Percentiles rank a stretch among this genome's conserved stretches.
Evolutionary conservation across 1,140 invertebrate species (phyloP).

Genomic region (Dysdera silvatica): DNA sequence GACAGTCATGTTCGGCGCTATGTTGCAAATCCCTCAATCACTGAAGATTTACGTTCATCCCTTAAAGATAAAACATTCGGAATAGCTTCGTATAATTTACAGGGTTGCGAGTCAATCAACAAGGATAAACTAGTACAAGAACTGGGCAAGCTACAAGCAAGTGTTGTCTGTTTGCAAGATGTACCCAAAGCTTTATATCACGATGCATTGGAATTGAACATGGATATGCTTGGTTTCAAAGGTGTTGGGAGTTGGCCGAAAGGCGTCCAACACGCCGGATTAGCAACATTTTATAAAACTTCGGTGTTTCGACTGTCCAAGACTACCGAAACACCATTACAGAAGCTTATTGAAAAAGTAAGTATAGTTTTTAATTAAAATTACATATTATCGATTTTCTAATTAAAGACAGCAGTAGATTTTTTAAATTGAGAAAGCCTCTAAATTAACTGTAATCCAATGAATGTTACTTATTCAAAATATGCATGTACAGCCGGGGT

Average conservation of each 20-base stretch:
- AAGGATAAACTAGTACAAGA: slow-evolving; percentile 28
- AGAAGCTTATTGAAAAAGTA: slow-evolving; percentile 26
- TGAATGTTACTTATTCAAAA: neutral
- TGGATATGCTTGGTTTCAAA: slow-evolving; percentile 27
- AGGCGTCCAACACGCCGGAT: slow-evolving; percentile 17
- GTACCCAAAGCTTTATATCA: slow-evolving; percentile 21
- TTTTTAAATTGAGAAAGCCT: neutral
- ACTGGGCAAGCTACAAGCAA: slow-evolving; percentile 16
- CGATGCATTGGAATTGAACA: slow-evolving; percentile 17
- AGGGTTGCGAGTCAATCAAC: neutral
- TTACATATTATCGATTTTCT: neutral
- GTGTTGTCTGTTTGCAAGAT: slow-evolving; percentile 28
- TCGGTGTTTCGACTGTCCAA: slow-evolving; percentile 14
- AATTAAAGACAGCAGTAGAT: neutral
- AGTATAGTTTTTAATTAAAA: neutral
- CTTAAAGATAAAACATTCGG: slow-evolving; percentile 18
- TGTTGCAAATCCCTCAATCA: slow-evolving; percentile 13
- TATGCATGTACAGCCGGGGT: neutral
- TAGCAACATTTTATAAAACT: slow-evolving; percentile 28
- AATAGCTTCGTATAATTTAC: slow-evolving; percentile 26
- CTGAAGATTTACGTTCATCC: neutral
- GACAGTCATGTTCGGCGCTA: no score
- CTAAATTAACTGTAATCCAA: neutral
- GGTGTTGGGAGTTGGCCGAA: slow-evolving; percentile 8
- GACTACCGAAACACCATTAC: slow-evolving; percentile 13